Percentiles rank a stretch among this genome's conserved stretches.
Conservation (phyloP, 37 sponge, comb jelly and placozoan species). For the Bolinopsis microptera region DNA sequence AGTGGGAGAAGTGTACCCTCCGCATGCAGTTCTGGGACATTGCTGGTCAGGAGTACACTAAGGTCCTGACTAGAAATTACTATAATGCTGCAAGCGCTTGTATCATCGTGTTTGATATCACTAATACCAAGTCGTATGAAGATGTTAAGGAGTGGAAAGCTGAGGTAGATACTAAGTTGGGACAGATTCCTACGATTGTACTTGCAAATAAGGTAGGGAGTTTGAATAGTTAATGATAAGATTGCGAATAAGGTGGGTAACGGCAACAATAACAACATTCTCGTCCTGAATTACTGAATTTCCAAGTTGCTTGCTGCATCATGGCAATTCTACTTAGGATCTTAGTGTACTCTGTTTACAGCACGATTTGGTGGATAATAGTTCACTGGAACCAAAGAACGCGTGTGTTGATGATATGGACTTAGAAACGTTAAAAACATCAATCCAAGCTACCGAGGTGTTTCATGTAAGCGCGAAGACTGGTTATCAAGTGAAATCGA, state of each 20-base stretch:
- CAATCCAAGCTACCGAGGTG: background rate
- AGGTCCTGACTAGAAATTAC: background rate
- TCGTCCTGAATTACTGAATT: too few species aligned
- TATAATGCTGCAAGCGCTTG: conserved; percentile 32
- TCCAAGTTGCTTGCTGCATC: too few species aligned
- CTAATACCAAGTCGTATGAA: background rate
- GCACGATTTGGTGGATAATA: background rate
- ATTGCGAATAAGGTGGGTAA: too few species aligned
- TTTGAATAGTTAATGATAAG: background rate
- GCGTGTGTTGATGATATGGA: conserved; percentile 23
- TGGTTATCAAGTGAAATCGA: background rate
- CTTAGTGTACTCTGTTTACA: background rate
- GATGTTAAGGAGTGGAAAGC: conserved; percentile 5
- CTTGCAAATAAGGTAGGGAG: conserved; percentile 10
- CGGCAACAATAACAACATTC: too few species aligned
- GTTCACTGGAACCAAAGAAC: background rate
- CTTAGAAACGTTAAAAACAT: background rate
- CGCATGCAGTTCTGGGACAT: conserved; percentile 64
- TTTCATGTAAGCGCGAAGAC: conserved; percentile 34
- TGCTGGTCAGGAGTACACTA: conserved; percentile 30
- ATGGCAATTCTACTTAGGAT: too few species aligned
- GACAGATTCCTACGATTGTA: background rate
- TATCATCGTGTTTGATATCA: conserved; percentile 48
- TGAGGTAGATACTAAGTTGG: conserved; percentile 22
- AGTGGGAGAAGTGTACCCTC: background rate